phyloP scores from a whole-genome alignment of 64 coral and sea anemone species.

The Stichodactyla helianthus region DNA sequence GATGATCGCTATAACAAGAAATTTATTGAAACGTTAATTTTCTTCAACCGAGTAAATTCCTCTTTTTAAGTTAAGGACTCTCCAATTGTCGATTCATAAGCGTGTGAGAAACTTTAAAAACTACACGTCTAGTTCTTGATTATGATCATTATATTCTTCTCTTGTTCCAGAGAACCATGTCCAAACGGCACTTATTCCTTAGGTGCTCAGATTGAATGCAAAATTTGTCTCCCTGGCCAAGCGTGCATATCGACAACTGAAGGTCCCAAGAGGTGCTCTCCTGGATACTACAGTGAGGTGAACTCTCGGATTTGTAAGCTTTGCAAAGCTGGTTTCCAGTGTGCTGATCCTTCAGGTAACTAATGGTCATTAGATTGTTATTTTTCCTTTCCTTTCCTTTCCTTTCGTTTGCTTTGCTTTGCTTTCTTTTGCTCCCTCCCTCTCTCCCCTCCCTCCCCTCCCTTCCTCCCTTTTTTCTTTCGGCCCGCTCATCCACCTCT shows the following conservation, averaged over 20 bases:
- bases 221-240: constrained; percentile 61
- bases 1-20: too few species aligned
- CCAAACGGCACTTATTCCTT: constrained; percentile 98
- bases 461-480: neutral
- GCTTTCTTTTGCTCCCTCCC: neutral
- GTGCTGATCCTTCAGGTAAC: constrained; percentile 84
- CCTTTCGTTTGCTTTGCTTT: neutral
- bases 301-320: constrained; percentile 65
- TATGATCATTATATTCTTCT: neutral
- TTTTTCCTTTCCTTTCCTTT: neutral
- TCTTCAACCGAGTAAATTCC: too few species aligned
- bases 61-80: too few species aligned
- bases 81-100: too few species aligned
- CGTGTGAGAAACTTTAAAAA: too few species aligned
- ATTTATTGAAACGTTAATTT: neutral
- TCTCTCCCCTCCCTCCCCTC: neutral
- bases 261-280: constrained; percentile 66
- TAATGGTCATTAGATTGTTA: neutral
- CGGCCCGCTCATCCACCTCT: too few species aligned
- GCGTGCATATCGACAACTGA: constrained; percentile 55
- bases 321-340: constrained; percentile 94
- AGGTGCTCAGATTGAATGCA: constrained; percentile 85
- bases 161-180: constrained; percentile 58
- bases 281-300: constrained; percentile 86
- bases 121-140: too few species aligned